Conservation (phyloP, 2,797 vertebrate species). For the Xyrichtys novacula region DNA sequence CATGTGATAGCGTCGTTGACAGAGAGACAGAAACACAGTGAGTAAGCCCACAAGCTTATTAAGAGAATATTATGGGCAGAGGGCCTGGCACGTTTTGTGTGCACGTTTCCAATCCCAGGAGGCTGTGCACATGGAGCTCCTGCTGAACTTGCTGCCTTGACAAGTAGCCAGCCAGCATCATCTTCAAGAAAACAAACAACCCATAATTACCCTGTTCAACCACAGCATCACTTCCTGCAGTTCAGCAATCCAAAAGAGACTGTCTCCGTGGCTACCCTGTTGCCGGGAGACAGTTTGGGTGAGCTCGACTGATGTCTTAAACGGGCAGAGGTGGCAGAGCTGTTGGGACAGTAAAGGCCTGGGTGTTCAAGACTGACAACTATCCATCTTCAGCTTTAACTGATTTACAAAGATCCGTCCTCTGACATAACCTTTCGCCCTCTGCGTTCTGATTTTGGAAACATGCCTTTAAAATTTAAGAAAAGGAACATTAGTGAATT, state of each 20-base stretch:
- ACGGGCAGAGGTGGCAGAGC: slow-evolving; percentile 54
- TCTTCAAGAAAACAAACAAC: slow-evolving; percentile 69
- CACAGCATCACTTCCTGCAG: slow-evolving; percentile 68
- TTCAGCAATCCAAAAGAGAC: slow-evolving; percentile 55
- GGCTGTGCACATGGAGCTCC: slow-evolving; percentile 39
- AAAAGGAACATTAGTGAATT: too few species aligned
- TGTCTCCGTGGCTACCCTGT: slow-evolving; percentile 81
- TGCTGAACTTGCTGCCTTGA: slow-evolving; percentile 38
- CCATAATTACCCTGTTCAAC: slow-evolving; percentile 71
- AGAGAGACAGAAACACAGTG: slow-evolving; percentile 18
- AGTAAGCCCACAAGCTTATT: slow-evolving; percentile 43
- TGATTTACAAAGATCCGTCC: slow-evolving; percentile 7
- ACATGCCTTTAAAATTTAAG: too few species aligned
- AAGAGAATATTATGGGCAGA: slow-evolving; percentile 36
- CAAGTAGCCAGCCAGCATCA: slow-evolving; percentile 50
- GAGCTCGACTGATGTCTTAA: slow-evolving; percentile 59
- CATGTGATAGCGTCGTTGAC: slow-evolving; percentile 64
- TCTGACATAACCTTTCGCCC: not conserved
- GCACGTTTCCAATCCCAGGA: slow-evolving; percentile 30
- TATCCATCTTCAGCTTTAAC: not conserved
- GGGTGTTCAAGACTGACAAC: not conserved
- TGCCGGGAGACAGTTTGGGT: slow-evolving; percentile 76
- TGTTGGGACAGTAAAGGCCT: slow-evolving; percentile 31
- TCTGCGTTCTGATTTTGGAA: too few species aligned
- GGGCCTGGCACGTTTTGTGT: slow-evolving; percentile 31